phyloP scores from a whole-genome alignment of 2,888 invertebrate species.

The Hydraecia micacea region DNA sequence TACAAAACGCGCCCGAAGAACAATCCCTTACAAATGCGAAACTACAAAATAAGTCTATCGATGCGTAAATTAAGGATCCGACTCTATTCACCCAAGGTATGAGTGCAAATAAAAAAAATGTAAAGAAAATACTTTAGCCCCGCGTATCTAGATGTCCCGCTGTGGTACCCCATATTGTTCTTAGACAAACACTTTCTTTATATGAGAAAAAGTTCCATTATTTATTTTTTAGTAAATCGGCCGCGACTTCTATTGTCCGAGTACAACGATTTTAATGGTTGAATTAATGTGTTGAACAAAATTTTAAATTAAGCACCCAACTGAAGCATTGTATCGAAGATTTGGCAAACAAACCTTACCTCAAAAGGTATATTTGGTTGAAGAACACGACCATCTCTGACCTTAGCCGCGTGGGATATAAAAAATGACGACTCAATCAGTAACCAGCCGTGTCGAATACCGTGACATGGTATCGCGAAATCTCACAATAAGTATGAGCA shows the following conservation, averaged over 20 bases:
- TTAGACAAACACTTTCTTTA: constrained; percentile 89
- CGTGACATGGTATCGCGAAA: constrained; percentile 85
- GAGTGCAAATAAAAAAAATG: constrained; percentile 83
- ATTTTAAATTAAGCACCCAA: constrained; percentile 75
- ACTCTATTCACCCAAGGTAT: constrained; percentile 83
- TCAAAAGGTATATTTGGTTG: constrained; percentile 42
- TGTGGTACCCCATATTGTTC: constrained; percentile 87
- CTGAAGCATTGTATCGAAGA: constrained; percentile 68
- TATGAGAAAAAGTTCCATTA: constrained; percentile 79
- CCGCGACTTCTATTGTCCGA: constrained; percentile 78
- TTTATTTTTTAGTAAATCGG: constrained; percentile 84
- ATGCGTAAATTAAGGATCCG: constrained; percentile 89
- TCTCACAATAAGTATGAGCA: constrained; percentile 87
- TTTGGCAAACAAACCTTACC: constrained; percentile 64
- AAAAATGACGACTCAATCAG: constrained; percentile 84
- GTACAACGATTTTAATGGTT: constrained; percentile 81
- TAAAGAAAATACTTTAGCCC: constrained; percentile 83
- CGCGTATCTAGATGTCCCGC: constrained; percentile 88
- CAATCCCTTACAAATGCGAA: constrained; percentile 86
- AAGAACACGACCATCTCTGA: constrained; percentile 53
- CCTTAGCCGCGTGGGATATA: constrained; percentile 49
- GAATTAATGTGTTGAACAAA: constrained; percentile 81
- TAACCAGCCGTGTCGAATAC: constrained; percentile 86
- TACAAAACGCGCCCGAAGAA: constrained; percentile 83
- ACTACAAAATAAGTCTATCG: constrained; percentile 86